A percentile compares a stretch with the other conserved stretches of the same genome.
Conservation (phyloP, 1,140 invertebrate species). For the Leucophenga varia region DNA sequence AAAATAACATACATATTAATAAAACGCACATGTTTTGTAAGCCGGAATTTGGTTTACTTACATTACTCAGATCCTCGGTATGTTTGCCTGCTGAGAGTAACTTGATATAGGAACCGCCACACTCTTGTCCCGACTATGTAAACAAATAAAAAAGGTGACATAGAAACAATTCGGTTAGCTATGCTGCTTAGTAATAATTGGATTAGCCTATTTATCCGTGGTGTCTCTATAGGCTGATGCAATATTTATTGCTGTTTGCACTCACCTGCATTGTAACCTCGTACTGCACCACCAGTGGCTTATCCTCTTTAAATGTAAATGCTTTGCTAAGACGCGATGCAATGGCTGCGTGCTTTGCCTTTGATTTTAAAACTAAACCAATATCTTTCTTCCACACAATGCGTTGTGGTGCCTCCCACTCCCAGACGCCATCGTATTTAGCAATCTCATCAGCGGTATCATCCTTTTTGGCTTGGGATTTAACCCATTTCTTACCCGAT, state of each 20-base stretch:
- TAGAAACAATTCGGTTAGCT: constrained; percentile 27
- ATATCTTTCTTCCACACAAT: constrained; percentile 80
- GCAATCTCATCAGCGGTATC: constrained; percentile 87
- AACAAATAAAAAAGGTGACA: constrained; percentile 4
- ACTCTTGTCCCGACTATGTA: constrained; percentile 92
- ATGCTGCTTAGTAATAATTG: constrained; percentile 38
- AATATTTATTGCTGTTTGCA: constrained; percentile 20
- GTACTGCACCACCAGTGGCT: constrained; percentile 93
- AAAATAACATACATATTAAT: constrained; percentile 4
- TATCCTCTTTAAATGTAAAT: constrained; percentile 80
- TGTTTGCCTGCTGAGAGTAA: constrained; percentile 72
- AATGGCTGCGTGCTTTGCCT: constrained; percentile 96
- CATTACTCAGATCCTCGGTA: constrained; percentile 69
- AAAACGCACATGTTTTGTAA: not conserved
- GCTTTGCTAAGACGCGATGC: constrained; percentile 76
- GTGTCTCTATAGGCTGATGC: constrained; percentile 29
- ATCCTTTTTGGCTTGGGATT: constrained; percentile 92
- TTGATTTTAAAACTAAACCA: constrained; percentile 89
- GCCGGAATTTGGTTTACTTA: constrained; percentile 15
- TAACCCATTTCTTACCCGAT: constrained; percentile 81
- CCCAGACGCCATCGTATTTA: constrained; percentile 90
- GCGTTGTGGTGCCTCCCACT: constrained; percentile 75
- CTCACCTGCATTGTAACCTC: constrained; percentile 73
- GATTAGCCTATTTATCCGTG: constrained; percentile 27
- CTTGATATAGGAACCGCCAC: constrained; percentile 97